Evolutionary conservation across 92 coral and sea anemone genomes (phyloP), one percentile per base, ranked within the genome.

Genomic region (Zoanthus solanderi): DNA sequence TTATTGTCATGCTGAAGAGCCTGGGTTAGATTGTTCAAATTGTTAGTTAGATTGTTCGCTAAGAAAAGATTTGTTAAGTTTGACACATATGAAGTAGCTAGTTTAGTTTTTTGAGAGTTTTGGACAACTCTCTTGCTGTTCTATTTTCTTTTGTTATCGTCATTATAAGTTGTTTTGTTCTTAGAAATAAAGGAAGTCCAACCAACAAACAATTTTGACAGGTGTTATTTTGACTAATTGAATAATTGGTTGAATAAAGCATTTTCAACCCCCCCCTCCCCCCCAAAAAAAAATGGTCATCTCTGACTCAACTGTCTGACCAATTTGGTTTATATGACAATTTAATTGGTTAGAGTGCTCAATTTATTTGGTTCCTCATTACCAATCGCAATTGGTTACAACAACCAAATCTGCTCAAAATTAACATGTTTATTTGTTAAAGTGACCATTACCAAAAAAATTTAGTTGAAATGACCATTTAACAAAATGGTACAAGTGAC

Each of bases 321-420:
- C 69, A 61, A 61, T 61, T 61, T 61, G 69, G 69, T 61, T 61
- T 61, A 61, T 61, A 61, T 61, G 69, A 61, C 69, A 61, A 61
- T 61, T 61, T 61, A 61, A 16, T 61, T 61, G 29, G 69, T 61
- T 61, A 61, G 69, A 61, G 1, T 61, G 69, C 69, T 61, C 69
- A 61, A 61, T 61, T 61, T 16, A 61, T 17, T 61, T 61, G 29
- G 69, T 61, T 61, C 30, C 69, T 61, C 69, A 61, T 61, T 61
- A 61, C 69, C 69, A 61, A 61, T 61, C 69, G 69, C 29, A 61
- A 61, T 61, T 61, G 69, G 69, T 17, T 61, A 61, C 69, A 61
- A 61, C 69, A 61, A 61, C 69, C 69, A 61, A 61, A 61, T 61
- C 69, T 61, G 69, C 69, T 61, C 69, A 61, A 61, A 61, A 61